Percentiles rank a stretch among this genome's conserved stretches.
Conservation (phyloP, 2,797 vertebrate genomes). For the Poecilia wingei region DNA sequence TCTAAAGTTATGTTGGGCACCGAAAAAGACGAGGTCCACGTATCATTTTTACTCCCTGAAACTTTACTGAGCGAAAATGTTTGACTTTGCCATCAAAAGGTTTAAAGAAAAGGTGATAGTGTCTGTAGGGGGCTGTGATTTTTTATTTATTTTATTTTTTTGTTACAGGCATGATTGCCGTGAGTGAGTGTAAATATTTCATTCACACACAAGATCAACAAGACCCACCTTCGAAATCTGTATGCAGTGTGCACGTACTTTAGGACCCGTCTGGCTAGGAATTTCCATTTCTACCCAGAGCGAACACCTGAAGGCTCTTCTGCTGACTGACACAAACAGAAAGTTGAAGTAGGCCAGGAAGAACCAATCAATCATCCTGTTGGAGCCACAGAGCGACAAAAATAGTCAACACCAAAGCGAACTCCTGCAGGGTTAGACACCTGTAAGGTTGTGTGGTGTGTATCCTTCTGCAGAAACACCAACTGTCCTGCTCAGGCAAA, state of each 20-base stretch:
- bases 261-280: not conserved
- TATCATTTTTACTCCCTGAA: not conserved
- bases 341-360: conserved; percentile 56
- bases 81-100: not conserved
- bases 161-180: not conserved
- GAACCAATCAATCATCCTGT: conserved; percentile 66
- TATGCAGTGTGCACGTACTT: not conserved
- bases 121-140: not conserved
- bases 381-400: conserved; percentile 45
- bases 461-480: conserved; percentile 37
- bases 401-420: conserved; percentile 46
- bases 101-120: not conserved
- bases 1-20: not conserved
- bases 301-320: conserved; percentile 41
- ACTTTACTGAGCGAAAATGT: not conserved
- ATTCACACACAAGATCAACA: not conserved
- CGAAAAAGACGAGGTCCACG: not conserved
- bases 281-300: conserved; percentile 18
- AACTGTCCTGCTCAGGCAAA: conserved; percentile 33
- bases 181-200: not conserved
- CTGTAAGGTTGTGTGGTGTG: conserved; percentile 49
- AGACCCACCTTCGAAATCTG: not conserved
- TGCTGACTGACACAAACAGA: conserved; percentile 42
- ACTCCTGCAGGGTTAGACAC: conserved; percentile 50
- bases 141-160: not conserved